A percentile compares a stretch with the other conserved stretches of the same genome.
These are phyloP conservation scores for Caenorhabditis sp. DNA, from an alignment of 2,888 invertebrate species.

Conservation along the genomic window DNA sequence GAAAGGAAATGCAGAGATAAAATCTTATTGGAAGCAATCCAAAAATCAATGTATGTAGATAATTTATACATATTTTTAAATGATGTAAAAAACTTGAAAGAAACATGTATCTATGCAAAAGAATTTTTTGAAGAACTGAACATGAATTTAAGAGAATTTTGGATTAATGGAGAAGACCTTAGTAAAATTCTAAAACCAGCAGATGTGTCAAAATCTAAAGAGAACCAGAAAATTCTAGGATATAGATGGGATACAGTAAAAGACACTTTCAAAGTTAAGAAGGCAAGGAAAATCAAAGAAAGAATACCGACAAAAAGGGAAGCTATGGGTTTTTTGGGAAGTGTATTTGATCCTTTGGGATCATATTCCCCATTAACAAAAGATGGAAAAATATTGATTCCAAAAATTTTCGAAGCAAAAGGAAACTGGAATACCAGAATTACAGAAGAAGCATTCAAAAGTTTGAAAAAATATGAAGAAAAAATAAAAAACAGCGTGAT, in stretches of 20 bases:
- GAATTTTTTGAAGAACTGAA: no score
- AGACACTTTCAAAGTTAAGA: slow-evolving; percentile 2
- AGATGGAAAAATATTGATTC: slow-evolving; percentile 5
- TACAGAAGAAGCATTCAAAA: not conserved
- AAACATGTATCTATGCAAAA: not conserved
- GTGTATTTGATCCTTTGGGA: slow-evolving; percentile 1
- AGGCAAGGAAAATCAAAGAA: not conserved
- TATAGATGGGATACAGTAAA: not conserved
- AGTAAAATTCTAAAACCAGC: not conserved
- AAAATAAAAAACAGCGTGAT: not conserved
- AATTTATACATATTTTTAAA: not conserved
- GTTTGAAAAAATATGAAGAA: not conserved
- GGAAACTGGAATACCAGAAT: not conserved
- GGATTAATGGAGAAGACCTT: not conserved
- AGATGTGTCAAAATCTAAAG: not conserved
- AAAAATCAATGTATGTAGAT: slow-evolving; percentile 4
- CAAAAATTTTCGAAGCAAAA: not conserved
- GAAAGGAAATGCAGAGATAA: not conserved
- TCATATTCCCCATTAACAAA: slow-evolving; percentile 6
- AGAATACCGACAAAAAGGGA: not conserved
- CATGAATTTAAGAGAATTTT: slow-evolving; percentile 2
- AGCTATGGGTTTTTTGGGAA: not conserved
- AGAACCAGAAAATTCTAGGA: slow-evolving; percentile 6
- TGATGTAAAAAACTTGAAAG: not conserved
- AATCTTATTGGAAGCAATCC: not conserved